Evolutionary conservation across 2,113 vertebrate genomes (phyloP).

Genomic region (Psammodynastes pulverulentus): DNA sequence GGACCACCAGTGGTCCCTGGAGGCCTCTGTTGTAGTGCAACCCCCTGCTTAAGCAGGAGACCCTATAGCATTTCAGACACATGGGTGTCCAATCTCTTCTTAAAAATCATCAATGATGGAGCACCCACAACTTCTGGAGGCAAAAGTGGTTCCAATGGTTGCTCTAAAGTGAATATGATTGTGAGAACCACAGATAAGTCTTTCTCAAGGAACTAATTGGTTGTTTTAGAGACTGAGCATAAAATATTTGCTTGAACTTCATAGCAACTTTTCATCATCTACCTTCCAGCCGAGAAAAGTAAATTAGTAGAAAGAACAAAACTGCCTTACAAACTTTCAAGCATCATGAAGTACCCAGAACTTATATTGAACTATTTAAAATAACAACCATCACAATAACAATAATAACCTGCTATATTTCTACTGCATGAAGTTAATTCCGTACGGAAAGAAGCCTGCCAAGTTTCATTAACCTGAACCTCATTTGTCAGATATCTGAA

Average conservation of each 20-base stretch:
- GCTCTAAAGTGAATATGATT: not conserved
- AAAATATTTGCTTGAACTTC: not conserved
- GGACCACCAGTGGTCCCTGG: too few relatives aligned
- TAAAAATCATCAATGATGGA: not conserved
- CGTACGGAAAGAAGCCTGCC: not conserved
- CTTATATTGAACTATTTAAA: not conserved
- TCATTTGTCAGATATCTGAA: not conserved
- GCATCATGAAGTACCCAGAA: not conserved
- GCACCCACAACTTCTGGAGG: not conserved
- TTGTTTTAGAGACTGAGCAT: constrained; percentile 3
- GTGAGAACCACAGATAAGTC: not conserved
- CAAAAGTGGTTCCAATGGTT: not conserved
- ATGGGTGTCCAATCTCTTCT: not conserved
- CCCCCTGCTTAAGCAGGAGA: not conserved
- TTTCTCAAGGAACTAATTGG: not conserved
- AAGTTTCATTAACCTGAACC: not conserved
- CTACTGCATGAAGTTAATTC: not conserved
- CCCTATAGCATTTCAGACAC: not conserved
- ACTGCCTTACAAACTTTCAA: not conserved
- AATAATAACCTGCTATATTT: not conserved
- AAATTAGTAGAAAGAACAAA: not conserved
- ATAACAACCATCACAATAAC: not conserved
- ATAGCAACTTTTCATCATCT: not conserved
- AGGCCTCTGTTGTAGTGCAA: not conserved
- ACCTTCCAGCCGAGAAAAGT: not conserved